Evolutionary conservation across 1,140 invertebrate genomes (phyloP).

Genomic region (Philopotamus ludificatus): DNA sequence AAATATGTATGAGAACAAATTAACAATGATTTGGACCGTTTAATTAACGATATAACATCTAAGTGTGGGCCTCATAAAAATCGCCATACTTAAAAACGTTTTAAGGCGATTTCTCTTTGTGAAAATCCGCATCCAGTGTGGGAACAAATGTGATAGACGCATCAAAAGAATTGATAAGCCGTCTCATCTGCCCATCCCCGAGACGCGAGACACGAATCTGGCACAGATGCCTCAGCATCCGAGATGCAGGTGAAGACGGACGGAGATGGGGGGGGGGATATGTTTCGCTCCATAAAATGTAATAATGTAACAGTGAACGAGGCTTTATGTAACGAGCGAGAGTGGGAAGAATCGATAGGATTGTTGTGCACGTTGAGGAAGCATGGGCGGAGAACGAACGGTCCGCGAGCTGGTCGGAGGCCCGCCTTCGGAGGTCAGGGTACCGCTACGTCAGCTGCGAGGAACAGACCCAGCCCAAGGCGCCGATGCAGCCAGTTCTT

Average conservation of each 20-base stretch:
- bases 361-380: neutral
- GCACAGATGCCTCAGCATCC: neutral
- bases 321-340: slow-evolving; percentile 4
- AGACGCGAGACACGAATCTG: no score
- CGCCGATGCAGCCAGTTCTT: neutral
- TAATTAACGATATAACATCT: neutral
- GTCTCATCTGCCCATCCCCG: no score
- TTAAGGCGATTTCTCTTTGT: neutral
- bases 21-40: neutral
- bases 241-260: neutral
- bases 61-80: neutral
- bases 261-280: neutral
- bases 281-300: no score
- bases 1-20: neutral
- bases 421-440: slow-evolving; percentile 1
- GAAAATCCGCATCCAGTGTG: neutral
- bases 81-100: neutral
- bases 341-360: neutral
- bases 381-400: neutral
- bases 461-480: neutral
- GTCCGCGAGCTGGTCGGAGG: neutral
- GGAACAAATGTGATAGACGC: neutral
- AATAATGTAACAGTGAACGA: no score
- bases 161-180: no score
- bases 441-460: slow-evolving; percentile 3